A percentile compares a stretch with the other conserved stretches of the same genome.
Conservation (phyloP, 2,113 vertebrate species). For the Barnardius zonarius region DNA sequence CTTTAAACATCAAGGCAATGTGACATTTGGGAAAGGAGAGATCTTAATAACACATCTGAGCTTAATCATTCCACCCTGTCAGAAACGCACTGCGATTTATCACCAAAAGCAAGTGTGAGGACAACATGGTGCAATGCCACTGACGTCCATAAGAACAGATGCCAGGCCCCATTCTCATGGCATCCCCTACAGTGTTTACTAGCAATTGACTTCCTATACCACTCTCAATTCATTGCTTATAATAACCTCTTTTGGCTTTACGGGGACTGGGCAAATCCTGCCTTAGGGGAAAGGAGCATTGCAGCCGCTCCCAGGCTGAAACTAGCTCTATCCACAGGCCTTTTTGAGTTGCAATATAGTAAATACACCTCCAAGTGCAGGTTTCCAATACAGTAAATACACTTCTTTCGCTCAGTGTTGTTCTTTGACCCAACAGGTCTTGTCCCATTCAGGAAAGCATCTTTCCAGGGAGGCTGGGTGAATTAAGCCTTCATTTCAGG, state of each 20-base stretch:
- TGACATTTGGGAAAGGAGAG: constrained; percentile 1
- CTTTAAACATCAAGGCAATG: constrained; percentile 17
- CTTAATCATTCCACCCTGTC: background rate
- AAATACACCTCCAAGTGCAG: background rate
- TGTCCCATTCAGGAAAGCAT: background rate
- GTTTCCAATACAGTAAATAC: background rate
- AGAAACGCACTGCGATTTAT: background rate
- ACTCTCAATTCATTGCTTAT: background rate
- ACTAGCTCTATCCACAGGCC: background rate
- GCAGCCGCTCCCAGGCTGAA: fast-evolving
- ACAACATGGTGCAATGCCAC: background rate
- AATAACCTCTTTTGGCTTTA: background rate
- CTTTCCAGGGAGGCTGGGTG: background rate
- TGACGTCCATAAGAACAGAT: background rate
- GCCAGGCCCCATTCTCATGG: background rate
- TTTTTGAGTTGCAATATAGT: background rate
- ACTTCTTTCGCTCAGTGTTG: fast-evolving
- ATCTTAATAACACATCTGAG: constrained; percentile 8
- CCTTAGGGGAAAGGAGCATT: background rate
- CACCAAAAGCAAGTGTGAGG: background rate
- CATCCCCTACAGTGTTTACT: background rate
- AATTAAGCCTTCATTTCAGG: background rate
- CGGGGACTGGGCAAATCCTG: background rate
- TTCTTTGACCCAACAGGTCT: background rate
- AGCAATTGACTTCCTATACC: background rate